Conservation (phyloP, 2,888 invertebrate genomes). For the Ichneumoninae sp. region DNA sequence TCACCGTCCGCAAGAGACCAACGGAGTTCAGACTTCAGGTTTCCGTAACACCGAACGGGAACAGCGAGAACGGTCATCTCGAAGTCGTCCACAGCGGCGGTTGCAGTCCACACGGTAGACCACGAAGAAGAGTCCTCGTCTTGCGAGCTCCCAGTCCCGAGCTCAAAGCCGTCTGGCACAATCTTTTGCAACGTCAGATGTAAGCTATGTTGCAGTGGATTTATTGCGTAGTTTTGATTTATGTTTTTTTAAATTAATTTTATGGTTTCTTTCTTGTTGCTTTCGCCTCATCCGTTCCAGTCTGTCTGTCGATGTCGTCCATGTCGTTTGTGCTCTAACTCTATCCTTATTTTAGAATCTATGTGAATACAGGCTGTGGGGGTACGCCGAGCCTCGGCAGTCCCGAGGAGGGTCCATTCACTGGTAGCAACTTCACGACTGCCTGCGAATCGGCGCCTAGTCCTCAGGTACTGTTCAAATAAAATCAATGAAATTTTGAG, state of each 20-base stretch:
- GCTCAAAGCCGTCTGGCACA: conserved; percentile 96
- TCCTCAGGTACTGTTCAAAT: conserved; percentile 76
- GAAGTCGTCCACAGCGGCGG: conserved; percentile 77
- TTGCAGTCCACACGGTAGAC: conserved; percentile 82
- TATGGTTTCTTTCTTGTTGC: conserved; percentile 10
- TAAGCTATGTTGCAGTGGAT: conserved; percentile 84
- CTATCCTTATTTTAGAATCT: conserved; percentile 87
- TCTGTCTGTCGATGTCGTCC: conserved; percentile 63
- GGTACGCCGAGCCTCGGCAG: conserved; percentile 90
- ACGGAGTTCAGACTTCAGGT: conserved; percentile 93
- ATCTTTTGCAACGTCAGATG: conserved; percentile 94
- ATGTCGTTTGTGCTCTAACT: conserved; percentile 61
- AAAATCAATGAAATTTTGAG: conserved; percentile 43
- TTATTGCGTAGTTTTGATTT: not conserved
- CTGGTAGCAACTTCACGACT: conserved; percentile 70
- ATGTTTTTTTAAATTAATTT: not conserved
- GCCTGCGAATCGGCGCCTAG: conserved; percentile 75
- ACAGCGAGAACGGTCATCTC: conserved; percentile 75
- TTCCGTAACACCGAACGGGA: conserved; percentile 75
- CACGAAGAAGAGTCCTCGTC: conserved; percentile 89
- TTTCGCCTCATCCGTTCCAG: conserved; percentile 45
- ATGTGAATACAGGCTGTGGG: conserved; percentile 92
- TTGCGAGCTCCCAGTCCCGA: conserved; percentile 93
- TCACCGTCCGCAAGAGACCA: conserved; percentile 93
- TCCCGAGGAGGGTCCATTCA: conserved; percentile 87